Base-by-base conservation (phyloP, 2,888 invertebrate genomes). In the Acanthococcus lagerstroemiae region DNA sequence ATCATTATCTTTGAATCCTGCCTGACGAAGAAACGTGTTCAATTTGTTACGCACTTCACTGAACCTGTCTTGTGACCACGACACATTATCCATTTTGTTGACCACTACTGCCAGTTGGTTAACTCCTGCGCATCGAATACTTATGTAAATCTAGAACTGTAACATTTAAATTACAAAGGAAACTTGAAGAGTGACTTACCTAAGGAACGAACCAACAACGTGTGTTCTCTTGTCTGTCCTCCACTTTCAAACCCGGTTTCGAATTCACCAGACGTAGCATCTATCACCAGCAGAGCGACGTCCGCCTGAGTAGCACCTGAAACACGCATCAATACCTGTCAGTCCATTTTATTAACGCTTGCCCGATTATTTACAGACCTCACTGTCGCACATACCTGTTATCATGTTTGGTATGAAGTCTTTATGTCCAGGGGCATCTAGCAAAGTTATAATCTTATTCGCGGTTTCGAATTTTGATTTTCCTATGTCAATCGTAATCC, bases 321-420 rank as follows among this genome's bases (percentile, higher is more conserved):
- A 58, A 37, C 19, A n/a, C n/a, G n/a, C n/a, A n/a, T n/a, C 45
- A 25, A 60, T 9, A 2, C 1, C 19, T 24, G 45, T 58, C 26
- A 27, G 26, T 6, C 15, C 27, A 1, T 1, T 50, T 25, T 50
- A 25, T 48, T 15, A 24, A 52, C n/a, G 4, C 17, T 7, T 27
- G 30, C 5, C 17, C n/a, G n/a, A n/a, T n/a, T n/a, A n/a, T n/a
- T n/a, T n/a, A n/a, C n/a, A n/a, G n/a, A n/a, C n/a, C n/a, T n/a
- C n/a, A n/a, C n/a, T n/a, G n/a, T n/a, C n/a, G n/a, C n/a, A n/a
- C 15, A 26, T 54, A 69, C 69, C 69, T 15, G 90, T 91, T 71
- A 99, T 99, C 97, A 99, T 99, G 74, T 99, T 97, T 1, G 99
- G 97, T 74, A 99, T 97, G 74, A 99, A 99, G 76, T 99, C 99